phyloP scores from a whole-genome alignment of 1,140 invertebrate species.

The Agraylea sexmaculata region DNA sequence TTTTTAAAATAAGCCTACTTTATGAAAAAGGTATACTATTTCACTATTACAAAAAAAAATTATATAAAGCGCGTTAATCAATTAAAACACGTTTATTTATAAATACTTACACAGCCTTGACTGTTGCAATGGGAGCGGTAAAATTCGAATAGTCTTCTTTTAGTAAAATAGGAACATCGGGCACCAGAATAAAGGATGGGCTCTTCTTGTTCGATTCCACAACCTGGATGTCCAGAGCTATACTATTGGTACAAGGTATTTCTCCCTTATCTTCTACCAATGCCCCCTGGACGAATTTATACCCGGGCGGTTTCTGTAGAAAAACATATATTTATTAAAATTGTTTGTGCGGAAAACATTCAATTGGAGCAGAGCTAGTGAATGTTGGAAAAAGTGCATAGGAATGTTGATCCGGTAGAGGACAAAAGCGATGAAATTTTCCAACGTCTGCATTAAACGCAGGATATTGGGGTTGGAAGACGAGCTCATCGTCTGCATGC shows the following conservation, averaged over 20 bases:
- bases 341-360: constrained; percentile 7
- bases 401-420: too few relatives aligned
- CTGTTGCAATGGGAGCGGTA: constrained; percentile 49
- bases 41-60: too few relatives aligned
- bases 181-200: constrained; percentile 54
- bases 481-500: too few relatives aligned
- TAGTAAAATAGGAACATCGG: constrained; percentile 48
- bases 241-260: constrained; percentile 46
- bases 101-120: constrained; percentile 55
- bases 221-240: constrained; percentile 68
- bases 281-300: constrained; percentile 60
- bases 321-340: too few relatives aligned
- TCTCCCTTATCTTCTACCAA: constrained; percentile 65
- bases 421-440: too few relatives aligned
- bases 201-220: constrained; percentile 81
- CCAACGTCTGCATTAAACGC: too few relatives aligned
- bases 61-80: too few relatives aligned
- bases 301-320: constrained; percentile 49
- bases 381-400: not conserved
- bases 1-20: too few relatives aligned
- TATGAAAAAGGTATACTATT: too few relatives aligned
- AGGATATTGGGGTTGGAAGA: too few relatives aligned
- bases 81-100: too few relatives aligned
- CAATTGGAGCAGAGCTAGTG: constrained; percentile 6
- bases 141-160: constrained; percentile 63